Percentiles rank a stretch among this genome's conserved stretches.
Evolutionary conservation across 2,888 invertebrate species (phyloP).

Genomic region (Nomada fucata): DNA sequence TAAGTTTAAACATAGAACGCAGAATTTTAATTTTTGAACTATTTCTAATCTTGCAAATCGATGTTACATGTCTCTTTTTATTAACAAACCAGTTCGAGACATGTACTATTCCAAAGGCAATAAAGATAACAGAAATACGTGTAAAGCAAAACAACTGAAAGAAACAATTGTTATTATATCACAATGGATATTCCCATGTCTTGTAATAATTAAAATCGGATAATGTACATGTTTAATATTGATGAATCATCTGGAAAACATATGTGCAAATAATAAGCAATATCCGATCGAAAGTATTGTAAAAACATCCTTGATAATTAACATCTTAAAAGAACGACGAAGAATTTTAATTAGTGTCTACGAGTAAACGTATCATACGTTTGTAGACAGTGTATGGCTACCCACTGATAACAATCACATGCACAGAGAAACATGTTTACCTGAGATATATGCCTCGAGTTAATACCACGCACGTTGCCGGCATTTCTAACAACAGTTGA

Average conservation of each 20-base stretch:
- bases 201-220: constrained; percentile 17
- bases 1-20: no score
- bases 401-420: not conserved
- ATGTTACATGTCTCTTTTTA: not conserved
- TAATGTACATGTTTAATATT: constrained; percentile 19
- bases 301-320: not conserved
- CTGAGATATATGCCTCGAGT: constrained; percentile 80
- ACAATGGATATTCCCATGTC: not conserved
- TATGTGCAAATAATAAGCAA: constrained; percentile 20
- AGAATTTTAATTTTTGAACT: no score
- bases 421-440: constrained; percentile 67
- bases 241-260: constrained; percentile 38
- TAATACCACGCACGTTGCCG: constrained; percentile 79
- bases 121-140: not conserved
- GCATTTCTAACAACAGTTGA: constrained; percentile 83
- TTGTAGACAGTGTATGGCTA: not conserved
- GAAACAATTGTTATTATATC: not conserved
- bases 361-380: constrained; percentile 15
- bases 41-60: not conserved
- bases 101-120: not conserved
- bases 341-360: constrained; percentile 8
- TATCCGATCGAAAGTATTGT: not conserved
- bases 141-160: not conserved
- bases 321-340: not conserved
- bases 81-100: not conserved